phyloP scores from a whole-genome alignment of 2,888 invertebrate genomes.

The Drosophila macrospina region DNA sequence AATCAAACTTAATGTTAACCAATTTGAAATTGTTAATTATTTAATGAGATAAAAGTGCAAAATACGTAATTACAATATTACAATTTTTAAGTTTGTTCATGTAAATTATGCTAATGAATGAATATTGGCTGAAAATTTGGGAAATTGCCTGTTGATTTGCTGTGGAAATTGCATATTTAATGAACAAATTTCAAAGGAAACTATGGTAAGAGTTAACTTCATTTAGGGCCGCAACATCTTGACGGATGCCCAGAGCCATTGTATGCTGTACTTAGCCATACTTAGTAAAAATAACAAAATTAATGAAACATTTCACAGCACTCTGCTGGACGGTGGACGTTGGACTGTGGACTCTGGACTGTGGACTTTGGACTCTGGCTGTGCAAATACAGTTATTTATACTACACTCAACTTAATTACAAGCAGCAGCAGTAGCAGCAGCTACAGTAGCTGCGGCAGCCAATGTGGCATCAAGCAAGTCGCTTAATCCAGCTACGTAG shows the following conservation, averaged over 20 bases:
- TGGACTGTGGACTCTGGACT: slow-evolving; percentile 22
- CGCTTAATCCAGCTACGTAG: slow-evolving; percentile 76
- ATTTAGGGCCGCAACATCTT: slow-evolving; percentile 29
- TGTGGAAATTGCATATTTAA: background rate
- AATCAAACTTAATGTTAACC: background rate
- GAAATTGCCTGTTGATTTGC: slow-evolving; percentile 10
- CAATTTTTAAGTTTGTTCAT: slow-evolving; percentile 3
- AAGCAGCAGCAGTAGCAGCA: slow-evolving; percentile 42
- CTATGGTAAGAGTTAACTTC: slow-evolving; percentile 16
- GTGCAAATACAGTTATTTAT: slow-evolving; percentile 47
- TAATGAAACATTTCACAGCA: slow-evolving; percentile 74
- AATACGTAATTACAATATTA: background rate
- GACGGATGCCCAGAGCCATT: slow-evolving; percentile 47
- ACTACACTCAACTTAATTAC: slow-evolving; percentile 81
- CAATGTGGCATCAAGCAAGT: slow-evolving; percentile 51
- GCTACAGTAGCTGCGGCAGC: slow-evolving; percentile 27
- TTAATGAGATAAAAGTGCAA: slow-evolving; percentile 3
- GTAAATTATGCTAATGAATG: slow-evolving; percentile 2
- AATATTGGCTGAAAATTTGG: background rate
- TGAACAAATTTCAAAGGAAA: slow-evolving; percentile 6
- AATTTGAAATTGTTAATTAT: slow-evolving; percentile 18
- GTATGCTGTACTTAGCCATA: slow-evolving; percentile 60
- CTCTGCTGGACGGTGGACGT: slow-evolving; percentile 5
- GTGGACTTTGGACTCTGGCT: slow-evolving; percentile 24
- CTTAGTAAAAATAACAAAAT: slow-evolving; percentile 76